Evolutionary conservation across 2,888 invertebrate genomes (phyloP), one percentile per base, ranked within the genome.

Genomic region (Conus canariensis): DNA sequence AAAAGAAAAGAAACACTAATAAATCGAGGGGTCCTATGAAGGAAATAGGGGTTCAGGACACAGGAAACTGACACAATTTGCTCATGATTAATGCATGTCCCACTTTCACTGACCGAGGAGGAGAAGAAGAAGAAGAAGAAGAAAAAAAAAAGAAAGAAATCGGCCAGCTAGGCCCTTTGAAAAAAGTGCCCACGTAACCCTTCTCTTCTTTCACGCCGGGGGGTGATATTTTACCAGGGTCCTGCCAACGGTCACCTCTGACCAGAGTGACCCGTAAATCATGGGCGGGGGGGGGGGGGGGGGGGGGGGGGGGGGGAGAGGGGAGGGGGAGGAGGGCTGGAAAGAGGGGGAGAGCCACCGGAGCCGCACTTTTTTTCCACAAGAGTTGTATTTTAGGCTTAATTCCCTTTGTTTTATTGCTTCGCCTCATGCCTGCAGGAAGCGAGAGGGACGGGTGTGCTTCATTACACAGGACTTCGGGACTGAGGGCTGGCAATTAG

Each of bases 321-420:
- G n/a, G n/a, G n/a, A n/a, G n/a, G n/a, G n/a, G n/a, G n/a, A n/a
- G 60, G 12, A 10, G 16, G 60, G 16, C 10, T 64, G 30, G 30
- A 30, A 30, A 30, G 60, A 0, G 0, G 16, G 60, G 16, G 16
- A 14, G 22, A 14, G 83, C 6, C 83, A 83, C 58, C 83, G 83
- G 83, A 83, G 25, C 9, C 45, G 56, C 56, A 19, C 58, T 58
- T 16, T 64, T 64, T 83, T 56, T 56, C 83, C 83, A 58, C 83
- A 22, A 45, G 56, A 25, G 83, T 45, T 83, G 56, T 58, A 19
- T 19, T 83, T 58, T 83, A 8, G 45, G 56, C 83, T 58, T 83
- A 83, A 83, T 58, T 83, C 83, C 83, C 83, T 83, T 83, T 83
- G 83, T 83, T 83, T 83, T 83, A 83, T 83, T 58, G 83, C 14